Percentiles rank a stretch among this genome's conserved stretches.
Evolutionary conservation across 1,140 invertebrate genomes (phyloP).

Genomic region (Euwallacea similis): DNA sequence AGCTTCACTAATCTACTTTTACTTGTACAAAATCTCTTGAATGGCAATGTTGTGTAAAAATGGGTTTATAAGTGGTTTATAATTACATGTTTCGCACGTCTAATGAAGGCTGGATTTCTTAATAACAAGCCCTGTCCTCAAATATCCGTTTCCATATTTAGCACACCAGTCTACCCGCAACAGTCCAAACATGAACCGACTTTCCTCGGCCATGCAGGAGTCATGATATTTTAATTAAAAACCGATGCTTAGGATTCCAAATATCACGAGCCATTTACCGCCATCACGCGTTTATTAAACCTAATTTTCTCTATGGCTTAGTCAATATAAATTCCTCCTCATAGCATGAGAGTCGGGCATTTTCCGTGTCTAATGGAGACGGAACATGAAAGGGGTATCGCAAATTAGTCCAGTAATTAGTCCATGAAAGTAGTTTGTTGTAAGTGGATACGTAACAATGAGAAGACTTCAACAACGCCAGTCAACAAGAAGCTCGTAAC

Average conservation of each 20-base stretch:
- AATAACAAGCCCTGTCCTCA: too few species aligned
- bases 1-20: too few species aligned
- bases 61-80: constrained; percentile 3
- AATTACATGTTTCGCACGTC: not conserved
- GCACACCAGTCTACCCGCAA: too few species aligned
- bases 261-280: constrained; percentile 5
- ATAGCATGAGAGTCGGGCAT: constrained; percentile 8
- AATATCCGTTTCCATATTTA: too few species aligned
- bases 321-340: constrained; percentile 20
- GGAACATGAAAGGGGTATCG: constrained; percentile 12
- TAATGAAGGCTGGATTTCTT: not conserved
- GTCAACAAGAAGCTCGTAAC: not conserved
- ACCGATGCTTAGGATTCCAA: constrained; percentile 9
- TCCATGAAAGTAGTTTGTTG: not conserved
- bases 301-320: constrained; percentile 17
- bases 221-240: constrained; percentile 17
- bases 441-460: too few species aligned
- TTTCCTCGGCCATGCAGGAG: not conserved
- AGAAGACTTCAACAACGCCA: not conserved
- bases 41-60: not conserved
- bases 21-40: too few species aligned
- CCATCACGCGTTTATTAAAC: constrained; percentile 16
- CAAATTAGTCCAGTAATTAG: constrained; percentile 6
- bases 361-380: constrained; percentile 4
- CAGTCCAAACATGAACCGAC: too few species aligned